Conservation (phyloP, 2,113 vertebrate genomes). For the Neodontobutis hainanensis region DNA sequence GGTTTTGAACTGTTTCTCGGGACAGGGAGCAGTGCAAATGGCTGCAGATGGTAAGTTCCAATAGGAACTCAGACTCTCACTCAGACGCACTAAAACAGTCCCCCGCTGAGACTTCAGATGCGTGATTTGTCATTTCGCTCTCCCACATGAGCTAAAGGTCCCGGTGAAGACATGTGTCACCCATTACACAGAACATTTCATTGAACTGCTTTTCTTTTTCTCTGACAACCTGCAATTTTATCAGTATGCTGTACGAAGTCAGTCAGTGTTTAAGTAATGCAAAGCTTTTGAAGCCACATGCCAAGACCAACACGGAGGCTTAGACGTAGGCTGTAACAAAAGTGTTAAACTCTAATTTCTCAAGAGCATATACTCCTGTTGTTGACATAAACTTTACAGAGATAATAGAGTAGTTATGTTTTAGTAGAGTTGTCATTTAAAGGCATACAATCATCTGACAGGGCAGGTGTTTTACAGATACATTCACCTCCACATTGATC, state of each 20-base stretch:
- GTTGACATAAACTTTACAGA: no score
- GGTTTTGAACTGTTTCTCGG: background rate
- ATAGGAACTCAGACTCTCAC: constrained; percentile 19
- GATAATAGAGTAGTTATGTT: no score
- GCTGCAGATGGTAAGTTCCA: constrained; percentile 4
- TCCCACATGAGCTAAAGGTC: constrained; percentile 51
- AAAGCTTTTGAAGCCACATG: constrained; percentile 51
- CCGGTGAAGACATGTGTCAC: constrained; percentile 62
- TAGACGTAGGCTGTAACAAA: constrained; percentile 17
- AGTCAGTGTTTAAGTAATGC: constrained; percentile 39
- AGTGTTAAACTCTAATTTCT: background rate
- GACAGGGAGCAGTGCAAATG: constrained; percentile 8
- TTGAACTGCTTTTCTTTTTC: constrained; percentile 47
- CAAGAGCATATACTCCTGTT: background rate
- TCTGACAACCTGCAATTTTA: constrained; percentile 73
- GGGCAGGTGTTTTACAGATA: no score
- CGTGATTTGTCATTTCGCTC: constrained; percentile 54
- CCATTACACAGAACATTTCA: constrained; percentile 62
- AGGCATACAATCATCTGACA: no score
- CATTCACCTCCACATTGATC: no score
- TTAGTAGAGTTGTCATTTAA: no score
- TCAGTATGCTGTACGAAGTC: constrained; percentile 42
- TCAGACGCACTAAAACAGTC: constrained; percentile 19
- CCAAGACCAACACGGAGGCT: constrained; percentile 49
- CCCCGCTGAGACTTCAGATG: constrained; percentile 42